Conservation (phyloP, 2,888 invertebrate species). For the Nemapogon koenigi region DNA sequence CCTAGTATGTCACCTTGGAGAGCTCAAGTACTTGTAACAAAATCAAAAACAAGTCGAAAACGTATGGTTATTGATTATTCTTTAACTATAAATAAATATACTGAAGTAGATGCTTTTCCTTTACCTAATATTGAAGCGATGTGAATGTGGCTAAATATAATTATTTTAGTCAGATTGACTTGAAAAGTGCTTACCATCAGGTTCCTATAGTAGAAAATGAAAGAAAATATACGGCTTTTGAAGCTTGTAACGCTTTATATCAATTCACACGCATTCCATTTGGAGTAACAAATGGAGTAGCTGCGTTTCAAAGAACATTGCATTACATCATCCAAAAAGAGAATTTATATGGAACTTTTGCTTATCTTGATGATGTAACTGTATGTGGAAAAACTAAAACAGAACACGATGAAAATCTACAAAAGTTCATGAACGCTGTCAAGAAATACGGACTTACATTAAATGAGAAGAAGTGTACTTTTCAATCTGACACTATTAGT, state of each 20-base stretch:
- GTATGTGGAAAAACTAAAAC: neutral
- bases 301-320: constrained; percentile 2
- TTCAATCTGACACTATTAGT: neutral
- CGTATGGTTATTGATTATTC: constrained; percentile 3
- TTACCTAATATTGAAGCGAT: neutral
- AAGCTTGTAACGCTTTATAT: neutral
- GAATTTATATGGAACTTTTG: neutral
- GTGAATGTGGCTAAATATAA: neutral
- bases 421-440: neutral
- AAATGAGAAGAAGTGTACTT: neutral
- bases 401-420: neutral
- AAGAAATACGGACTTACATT: neutral
- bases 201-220: neutral
- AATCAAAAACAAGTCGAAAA: neutral
- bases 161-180: neutral
- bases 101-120: constrained; percentile 2
- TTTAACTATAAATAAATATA: constrained; percentile 1
- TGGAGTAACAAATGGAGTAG: constrained; percentile 2
- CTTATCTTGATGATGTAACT: neutral
- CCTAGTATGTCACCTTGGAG: constrained; percentile 6
- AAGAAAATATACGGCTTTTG: constrained; percentile 2
- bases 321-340: constrained; percentile 1
- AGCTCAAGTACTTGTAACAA: constrained; percentile 1
- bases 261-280: constrained; percentile 5
- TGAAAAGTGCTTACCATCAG: neutral